These are phyloP conservation scores for Torymus tubicola DNA, from an alignment of 2,888 invertebrate species.

Conservation along the genomic window DNA sequence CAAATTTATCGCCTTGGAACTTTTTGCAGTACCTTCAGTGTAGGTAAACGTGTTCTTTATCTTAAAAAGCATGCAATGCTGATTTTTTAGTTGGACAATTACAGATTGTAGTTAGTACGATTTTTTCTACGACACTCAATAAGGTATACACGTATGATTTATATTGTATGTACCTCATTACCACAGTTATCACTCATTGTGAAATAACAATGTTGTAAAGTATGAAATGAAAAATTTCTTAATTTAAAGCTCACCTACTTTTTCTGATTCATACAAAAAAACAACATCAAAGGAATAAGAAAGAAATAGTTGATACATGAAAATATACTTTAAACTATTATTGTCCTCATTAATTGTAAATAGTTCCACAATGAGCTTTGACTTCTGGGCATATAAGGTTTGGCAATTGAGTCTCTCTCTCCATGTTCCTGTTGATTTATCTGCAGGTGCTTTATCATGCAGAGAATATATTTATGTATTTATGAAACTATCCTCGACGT, in stretches of 20 bases:
- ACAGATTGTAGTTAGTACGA: slow-evolving; percentile 40
- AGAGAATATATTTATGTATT: slow-evolving; percentile 41
- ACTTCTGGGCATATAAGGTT: slow-evolving; percentile 46
- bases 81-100: slow-evolving; percentile 29
- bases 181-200: slow-evolving; percentile 49
- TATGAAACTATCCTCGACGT: slow-evolving; percentile 25
- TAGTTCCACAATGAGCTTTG: slow-evolving; percentile 51
- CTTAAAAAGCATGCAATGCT: slow-evolving; percentile 23
- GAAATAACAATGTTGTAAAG: slow-evolving; percentile 22
- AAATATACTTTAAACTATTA: slow-evolving; percentile 31
- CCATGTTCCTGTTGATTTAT: slow-evolving; percentile 50
- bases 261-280: not conserved
- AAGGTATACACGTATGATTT: slow-evolving; percentile 47
- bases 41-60: slow-evolving; percentile 15
- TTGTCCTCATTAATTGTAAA: slow-evolving; percentile 48
- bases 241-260: not conserved
- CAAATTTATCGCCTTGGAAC: slow-evolving; percentile 42
- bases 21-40: slow-evolving; percentile 12
- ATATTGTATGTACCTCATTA: slow-evolving; percentile 44
- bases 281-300: too few relatives aligned
- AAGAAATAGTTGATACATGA: too few relatives aligned
- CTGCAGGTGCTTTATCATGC: slow-evolving; percentile 47
- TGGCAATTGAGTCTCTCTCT: slow-evolving; percentile 58
- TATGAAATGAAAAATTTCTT: not conserved
- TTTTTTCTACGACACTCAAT: slow-evolving; percentile 47